Percentiles rank a stretch among this genome's conserved stretches.
These are phyloP conservation scores for Ctenopoma kingsleyae DNA, from an alignment of 2,797 vertebrate genomes.

Conservation along the genomic window DNA sequence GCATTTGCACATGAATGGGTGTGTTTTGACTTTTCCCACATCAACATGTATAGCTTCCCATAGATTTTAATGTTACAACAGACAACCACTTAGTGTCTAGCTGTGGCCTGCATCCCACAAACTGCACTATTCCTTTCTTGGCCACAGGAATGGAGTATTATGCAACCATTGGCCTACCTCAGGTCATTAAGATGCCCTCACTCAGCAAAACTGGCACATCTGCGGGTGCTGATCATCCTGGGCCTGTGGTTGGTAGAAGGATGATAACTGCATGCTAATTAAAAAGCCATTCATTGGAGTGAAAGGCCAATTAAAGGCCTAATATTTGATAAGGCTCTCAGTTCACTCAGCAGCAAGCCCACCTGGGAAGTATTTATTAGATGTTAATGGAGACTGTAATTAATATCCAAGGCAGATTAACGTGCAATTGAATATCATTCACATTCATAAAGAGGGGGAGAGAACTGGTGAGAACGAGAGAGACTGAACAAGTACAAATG, in stretches of 20 bases:
- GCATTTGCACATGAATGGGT: not conserved
- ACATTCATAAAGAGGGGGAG: slow-evolving; percentile 33
- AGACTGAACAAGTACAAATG: slow-evolving; percentile 37
- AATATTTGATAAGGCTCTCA: slow-evolving; percentile 87
- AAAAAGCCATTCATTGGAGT: slow-evolving; percentile 87
- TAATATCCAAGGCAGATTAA: slow-evolving; percentile 84
- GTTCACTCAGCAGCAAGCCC: slow-evolving; percentile 81
- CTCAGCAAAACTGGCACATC: slow-evolving; percentile 79
- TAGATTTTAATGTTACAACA: slow-evolving; percentile 45
- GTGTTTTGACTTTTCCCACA: slow-evolving; percentile 16
- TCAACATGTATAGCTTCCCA: slow-evolving; percentile 14
- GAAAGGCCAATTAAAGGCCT: slow-evolving; percentile 88
- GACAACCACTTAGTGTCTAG: slow-evolving; percentile 60
- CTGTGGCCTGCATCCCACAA: slow-evolving; percentile 64
- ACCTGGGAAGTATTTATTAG: slow-evolving; percentile 88
- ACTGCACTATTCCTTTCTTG: slow-evolving; percentile 56
- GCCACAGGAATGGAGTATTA: slow-evolving; percentile 60
- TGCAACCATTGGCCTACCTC: slow-evolving; percentile 72
- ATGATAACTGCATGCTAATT: slow-evolving; percentile 86
- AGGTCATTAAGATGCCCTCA: slow-evolving; percentile 79
- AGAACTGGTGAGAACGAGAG: slow-evolving; percentile 15
- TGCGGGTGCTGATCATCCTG: slow-evolving; percentile 67
- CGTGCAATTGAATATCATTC: slow-evolving; percentile 73
- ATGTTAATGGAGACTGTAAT: slow-evolving; percentile 87
- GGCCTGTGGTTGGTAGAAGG: slow-evolving; percentile 76